These are phyloP conservation scores for Ceratina australensis DNA, from an alignment of 1,140 invertebrate genomes.

Conservation along the genomic window DNA sequence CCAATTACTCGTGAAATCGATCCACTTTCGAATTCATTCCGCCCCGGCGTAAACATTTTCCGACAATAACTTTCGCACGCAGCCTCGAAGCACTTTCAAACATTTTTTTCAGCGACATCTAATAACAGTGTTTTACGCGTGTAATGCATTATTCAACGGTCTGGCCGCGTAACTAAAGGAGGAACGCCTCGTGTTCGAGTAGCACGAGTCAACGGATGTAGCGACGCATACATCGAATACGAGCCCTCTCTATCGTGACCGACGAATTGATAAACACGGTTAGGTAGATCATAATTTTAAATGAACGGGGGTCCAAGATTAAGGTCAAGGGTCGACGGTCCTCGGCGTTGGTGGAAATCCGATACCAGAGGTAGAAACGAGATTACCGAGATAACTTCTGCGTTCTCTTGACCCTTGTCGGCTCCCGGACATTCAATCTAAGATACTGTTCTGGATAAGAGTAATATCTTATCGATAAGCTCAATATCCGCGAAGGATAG, in stretches of 20 bases:
- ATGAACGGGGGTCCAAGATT: not conserved
- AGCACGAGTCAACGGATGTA: not conserved
- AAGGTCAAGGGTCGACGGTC: slow-evolving; percentile 6
- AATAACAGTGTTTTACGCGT: no score
- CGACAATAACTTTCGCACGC: no score
- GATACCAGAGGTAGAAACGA: slow-evolving; percentile 23
- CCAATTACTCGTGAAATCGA: not conserved
- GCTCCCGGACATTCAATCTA: not conserved
- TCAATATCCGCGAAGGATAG: not conserved
- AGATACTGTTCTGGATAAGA: not conserved
- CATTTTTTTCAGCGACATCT: no score
- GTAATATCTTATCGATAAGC: slow-evolving; percentile 22
- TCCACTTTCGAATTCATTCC: no score
- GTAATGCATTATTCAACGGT: slow-evolving; percentile 1
- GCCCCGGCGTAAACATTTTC: no score
- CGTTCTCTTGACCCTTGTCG: slow-evolving; percentile 14
- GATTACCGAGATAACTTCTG: slow-evolving; percentile 18
- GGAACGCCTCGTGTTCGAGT: not conserved
- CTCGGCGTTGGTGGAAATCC: not conserved
- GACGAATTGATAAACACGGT: slow-evolving; percentile 35
- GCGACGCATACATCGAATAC: not conserved
- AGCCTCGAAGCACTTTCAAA: no score
- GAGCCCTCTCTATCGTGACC: no score
- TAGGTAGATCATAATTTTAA: slow-evolving; percentile 18
- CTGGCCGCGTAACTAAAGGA: not conserved